Base-by-base conservation (phyloP, 2,888 invertebrate species). In the Tridacna gigas region DNA sequence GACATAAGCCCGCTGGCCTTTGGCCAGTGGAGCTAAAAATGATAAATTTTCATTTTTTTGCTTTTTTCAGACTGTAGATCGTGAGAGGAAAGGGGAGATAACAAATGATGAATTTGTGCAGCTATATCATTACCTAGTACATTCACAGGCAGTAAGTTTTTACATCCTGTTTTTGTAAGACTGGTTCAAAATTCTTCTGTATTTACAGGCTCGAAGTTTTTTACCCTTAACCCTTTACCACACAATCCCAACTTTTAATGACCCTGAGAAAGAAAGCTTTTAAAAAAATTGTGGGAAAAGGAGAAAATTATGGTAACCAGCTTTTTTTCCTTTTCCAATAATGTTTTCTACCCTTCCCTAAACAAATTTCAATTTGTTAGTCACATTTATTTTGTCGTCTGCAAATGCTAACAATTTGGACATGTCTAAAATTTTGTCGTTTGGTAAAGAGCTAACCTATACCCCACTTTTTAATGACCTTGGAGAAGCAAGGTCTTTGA, bases 41-140 rank as follows among this genome's bases (percentile, higher is more conserved):
- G n/a, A n/a, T n/a, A n/a, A n/a, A n/a, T n/a, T n/a, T 37, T 37
- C 37, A 37, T 37, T 37, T 4, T 2, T 37, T 37, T 37, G 37
- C 37, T 37, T 37, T 74, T 98, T 98, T 94, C 97, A 97, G 95
- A 97, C 98, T 91, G 97, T 98, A n/a, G 98, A 98, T 94, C 96
- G 96, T 0, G 96, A 66, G n/a, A 79, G 89, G 2, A 96, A 63
- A 96, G 97, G 86, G 97, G 98, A 98, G 95, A 96, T 99, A 84
- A 97, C 97, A 47, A 98, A 98, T 95, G 98, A 98, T 94, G 98
- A 98, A 93, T 98, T 99, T 95, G 96, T 97, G 7, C 95, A 96
- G 37, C 95, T 99, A 13, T 98, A 98, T 93, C 97, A 98, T 91
- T 97, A 97, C 93, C 95, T 98, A 12, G 96, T 98, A 91, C 97